Evolutionary conservation across 2,113 vertebrate species (phyloP).

Genomic region (Dicentrarchus labrax): DNA sequence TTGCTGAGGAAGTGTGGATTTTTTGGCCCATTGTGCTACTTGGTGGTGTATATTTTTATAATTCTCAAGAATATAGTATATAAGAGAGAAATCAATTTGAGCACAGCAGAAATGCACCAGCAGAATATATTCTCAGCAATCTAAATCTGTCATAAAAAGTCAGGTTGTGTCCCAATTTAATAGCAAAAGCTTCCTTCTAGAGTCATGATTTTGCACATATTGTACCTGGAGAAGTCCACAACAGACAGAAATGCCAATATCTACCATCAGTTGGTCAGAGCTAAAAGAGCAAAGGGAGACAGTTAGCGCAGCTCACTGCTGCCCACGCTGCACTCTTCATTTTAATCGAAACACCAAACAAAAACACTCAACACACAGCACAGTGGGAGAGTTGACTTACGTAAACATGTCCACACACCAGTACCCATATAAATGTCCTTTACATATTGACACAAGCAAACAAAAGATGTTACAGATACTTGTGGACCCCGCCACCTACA

Average conservation of each 20-base stretch:
- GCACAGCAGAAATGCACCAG: neutral
- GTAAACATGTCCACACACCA: neutral
- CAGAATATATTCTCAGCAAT: neutral
- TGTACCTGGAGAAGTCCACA: neutral
- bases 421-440: neutral
- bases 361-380: slow-evolving; percentile 33
- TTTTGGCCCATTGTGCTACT: neutral
- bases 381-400: neutral
- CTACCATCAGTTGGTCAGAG: neutral
- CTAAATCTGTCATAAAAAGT: neutral
- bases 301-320: slow-evolving; percentile 22
- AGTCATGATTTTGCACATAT: neutral
- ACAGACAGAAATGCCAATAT: neutral
- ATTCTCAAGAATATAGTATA: neutral
- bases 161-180: neutral
- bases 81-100: neutral
- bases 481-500: neutral
- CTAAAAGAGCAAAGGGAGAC: slow-evolving; percentile 40
- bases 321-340: slow-evolving; percentile 40
- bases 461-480: neutral
- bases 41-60: neutral
- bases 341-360: slow-evolving; percentile 37
- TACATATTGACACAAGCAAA: slow-evolving; percentile 20
- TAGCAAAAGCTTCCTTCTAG: neutral
- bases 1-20: neutral